Conservation (phyloP, 2,888 invertebrate species). For the Adelognathus sp. region DNA sequence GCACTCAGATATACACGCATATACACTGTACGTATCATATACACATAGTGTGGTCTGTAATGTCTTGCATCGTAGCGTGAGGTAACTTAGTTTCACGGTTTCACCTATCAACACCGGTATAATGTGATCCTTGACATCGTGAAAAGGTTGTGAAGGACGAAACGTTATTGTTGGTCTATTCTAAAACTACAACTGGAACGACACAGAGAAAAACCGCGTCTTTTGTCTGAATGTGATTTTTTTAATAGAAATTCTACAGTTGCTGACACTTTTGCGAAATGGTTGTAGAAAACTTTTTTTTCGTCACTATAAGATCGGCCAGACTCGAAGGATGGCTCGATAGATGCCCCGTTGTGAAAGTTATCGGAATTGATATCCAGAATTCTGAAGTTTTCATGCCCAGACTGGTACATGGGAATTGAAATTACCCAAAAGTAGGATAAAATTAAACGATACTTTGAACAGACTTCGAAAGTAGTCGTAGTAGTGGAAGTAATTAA, state of each 20-base stretch:
- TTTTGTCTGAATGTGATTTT: background rate
- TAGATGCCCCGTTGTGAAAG: no score
- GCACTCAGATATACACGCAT: background rate
- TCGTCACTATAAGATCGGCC: no score
- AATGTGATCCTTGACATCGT: slow-evolving; percentile 40
- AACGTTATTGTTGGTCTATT: background rate
- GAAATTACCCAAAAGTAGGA: no score
- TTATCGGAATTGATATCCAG: no score
- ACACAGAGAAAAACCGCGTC: background rate
- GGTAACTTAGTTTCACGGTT: slow-evolving; percentile 45
- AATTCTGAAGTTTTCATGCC: no score
- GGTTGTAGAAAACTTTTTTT: no score
- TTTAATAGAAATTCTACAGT: background rate
- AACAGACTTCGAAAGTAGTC: no score
- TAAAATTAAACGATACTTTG: no score
- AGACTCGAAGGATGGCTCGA: no score
- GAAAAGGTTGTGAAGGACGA: slow-evolving; percentile 9
- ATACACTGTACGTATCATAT: background rate
- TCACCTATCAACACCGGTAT: slow-evolving; percentile 20
- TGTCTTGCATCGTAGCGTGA: slow-evolving; percentile 32
- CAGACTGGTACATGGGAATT: no score
- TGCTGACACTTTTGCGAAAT: no score
- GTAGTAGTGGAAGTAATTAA: no score
- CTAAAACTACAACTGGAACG: background rate
- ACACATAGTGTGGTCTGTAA: slow-evolving; percentile 3